Evolutionary conservation across 2,888 invertebrate species (phyloP), one percentile per base, ranked within the genome.

Genomic region (Lasioglossum figueresi): DNA sequence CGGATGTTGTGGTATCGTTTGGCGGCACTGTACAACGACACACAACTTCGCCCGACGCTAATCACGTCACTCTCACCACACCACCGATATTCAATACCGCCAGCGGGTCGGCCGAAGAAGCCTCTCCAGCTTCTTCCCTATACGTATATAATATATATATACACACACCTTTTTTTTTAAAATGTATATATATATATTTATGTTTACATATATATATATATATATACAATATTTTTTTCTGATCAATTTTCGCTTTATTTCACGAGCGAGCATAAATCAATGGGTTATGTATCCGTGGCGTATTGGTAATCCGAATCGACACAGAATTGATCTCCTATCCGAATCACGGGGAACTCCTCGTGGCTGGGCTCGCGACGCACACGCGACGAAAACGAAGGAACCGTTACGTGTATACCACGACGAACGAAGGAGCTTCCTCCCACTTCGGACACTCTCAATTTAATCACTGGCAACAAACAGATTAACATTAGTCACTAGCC

Each of bases 1-100:
- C 94, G 95, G 95, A 95, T 95, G 94, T 95, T 95, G 95, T 95
- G 95, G 93, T 94, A 95, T 95, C 95, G 95, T 94, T 94, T 95
- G 93, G 93, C 93, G 94, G 94, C 94, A 94, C 94, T 94, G 94
- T 94, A 95, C 94, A 94, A 95, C 94, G 94, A 95, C 94, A 95
- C 95, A 95, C 95, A 95, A 94, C 95, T 93, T 91, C 92, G 92
- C 90, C 91, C 92, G 89, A 92, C 88, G 77, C 83, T 87, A 82
- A 87, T 90, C 90, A 89, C 90, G 74, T 83, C 84, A 88, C 92
- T 83, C 88, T 89, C 85, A 91, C 89, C 85, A 90, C 88, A 84
- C 84, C 85, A 90, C 89, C 83, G 87, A 88, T 87, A 88, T 80
- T 78, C 80, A 71, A 87, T 84, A 78, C 77, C 82, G 86, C 80